A percentile compares a stretch with the other conserved stretches of the same genome.
Evolutionary conservation across 2,797 vertebrate species (phyloP).

Genomic region (Cetoscarus ocellatus): DNA sequence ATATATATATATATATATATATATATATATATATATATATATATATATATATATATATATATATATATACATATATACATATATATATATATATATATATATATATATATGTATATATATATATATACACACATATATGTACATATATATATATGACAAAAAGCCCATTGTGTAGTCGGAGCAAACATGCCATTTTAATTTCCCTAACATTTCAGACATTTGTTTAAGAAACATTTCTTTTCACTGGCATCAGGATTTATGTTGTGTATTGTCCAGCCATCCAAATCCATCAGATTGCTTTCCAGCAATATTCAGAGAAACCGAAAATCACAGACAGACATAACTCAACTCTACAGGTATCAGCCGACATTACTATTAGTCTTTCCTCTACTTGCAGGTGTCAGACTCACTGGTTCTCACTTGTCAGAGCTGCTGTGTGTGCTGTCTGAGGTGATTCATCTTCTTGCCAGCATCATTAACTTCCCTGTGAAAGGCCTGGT

Average conservation of each 20-base stretch:
- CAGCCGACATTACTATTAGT: slow-evolving; percentile 83
- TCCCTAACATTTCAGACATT: too few species aligned
- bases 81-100: too few species aligned
- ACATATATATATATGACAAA: too few species aligned
- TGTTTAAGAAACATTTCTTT: slow-evolving; percentile 25
- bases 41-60: too few species aligned
- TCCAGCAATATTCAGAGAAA: slow-evolving; percentile 65
- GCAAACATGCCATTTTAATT: too few species aligned
- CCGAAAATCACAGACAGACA: slow-evolving; percentile 78
- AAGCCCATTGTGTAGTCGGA: too few species aligned
- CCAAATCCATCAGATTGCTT: slow-evolving; percentile 65
- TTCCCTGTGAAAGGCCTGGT: slow-evolving; percentile 93
- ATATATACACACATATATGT: too few species aligned
- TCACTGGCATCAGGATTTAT: slow-evolving; percentile 48
- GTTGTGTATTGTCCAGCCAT: slow-evolving; percentile 62
- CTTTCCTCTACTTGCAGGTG: slow-evolving; percentile 88
- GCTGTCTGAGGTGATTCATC: slow-evolving; percentile 96
- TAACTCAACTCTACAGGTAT: slow-evolving; percentile 86
- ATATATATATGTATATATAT: too few species aligned
- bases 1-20: too few species aligned
- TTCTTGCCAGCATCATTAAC: slow-evolving; percentile 94
- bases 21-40: too few species aligned
- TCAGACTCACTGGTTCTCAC: slow-evolving; percentile 88
- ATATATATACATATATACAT: too few species aligned
- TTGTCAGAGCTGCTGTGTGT: slow-evolving; percentile 92